phyloP scores from a whole-genome alignment of 2,113 vertebrate genomes.

The Ceratotherium simum region DNA sequence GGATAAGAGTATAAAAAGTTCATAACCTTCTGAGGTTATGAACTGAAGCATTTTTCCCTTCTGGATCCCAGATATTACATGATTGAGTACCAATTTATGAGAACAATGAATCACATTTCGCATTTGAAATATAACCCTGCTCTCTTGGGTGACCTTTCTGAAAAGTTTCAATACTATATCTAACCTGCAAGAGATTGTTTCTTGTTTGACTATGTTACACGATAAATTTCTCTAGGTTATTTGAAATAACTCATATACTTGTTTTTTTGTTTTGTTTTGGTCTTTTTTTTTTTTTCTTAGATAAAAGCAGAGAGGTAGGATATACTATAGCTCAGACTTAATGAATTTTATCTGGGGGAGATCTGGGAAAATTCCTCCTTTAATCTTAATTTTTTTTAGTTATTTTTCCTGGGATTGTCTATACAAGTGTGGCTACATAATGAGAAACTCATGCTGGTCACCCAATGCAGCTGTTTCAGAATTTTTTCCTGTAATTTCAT shows the following conservation, averaged over 20 bases:
- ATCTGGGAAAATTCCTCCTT: background rate
- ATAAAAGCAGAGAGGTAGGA: background rate
- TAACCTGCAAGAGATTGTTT: background rate
- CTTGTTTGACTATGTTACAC: background rate
- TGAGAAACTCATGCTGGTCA: background rate
- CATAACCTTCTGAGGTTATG: background rate
- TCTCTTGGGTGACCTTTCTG: background rate
- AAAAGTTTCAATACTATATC: background rate
- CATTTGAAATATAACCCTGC: slow-evolving; percentile 36
- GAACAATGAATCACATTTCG: slow-evolving; percentile 30
- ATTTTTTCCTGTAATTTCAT: background rate
- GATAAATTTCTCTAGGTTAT: background rate
- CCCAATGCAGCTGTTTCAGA: background rate
- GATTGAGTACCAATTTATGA: slow-evolving; percentile 44
- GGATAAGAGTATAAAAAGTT: background rate
- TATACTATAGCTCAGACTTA: background rate
- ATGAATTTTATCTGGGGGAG: background rate
- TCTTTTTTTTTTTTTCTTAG: background rate
- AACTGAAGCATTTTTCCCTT: too few relatives aligned
- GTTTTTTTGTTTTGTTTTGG: background rate
- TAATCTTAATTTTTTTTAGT: background rate
- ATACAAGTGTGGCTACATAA: background rate
- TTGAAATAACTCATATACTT: background rate
- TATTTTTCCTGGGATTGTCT: background rate
- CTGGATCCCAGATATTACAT: background rate